Evolutionary conservation across 2,888 invertebrate species (phyloP).

Genomic region (Strigamia maritima): DNA sequence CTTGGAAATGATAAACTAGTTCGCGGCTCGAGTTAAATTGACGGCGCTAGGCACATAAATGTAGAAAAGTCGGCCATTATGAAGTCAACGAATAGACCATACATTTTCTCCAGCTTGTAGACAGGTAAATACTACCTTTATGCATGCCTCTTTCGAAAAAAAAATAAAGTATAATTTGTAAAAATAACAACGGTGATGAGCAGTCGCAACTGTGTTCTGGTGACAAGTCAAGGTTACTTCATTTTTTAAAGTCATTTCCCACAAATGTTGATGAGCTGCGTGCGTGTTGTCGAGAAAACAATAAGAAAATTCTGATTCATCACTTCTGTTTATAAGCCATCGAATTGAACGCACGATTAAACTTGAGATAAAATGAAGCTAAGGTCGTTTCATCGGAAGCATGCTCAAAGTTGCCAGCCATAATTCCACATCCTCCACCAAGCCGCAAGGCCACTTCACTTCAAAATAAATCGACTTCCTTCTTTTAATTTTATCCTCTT

Average conservation of each 20-base stretch:
- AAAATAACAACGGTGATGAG: slow-evolving; percentile 23
- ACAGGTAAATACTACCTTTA: slow-evolving; percentile 24
- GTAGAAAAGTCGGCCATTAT: slow-evolving; percentile 15
- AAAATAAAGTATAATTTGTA: neutral
- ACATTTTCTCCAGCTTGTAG: neutral
- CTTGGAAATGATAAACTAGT: slow-evolving; percentile 24
- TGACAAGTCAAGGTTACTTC: slow-evolving; percentile 12
- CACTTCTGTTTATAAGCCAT: slow-evolving; percentile 6
- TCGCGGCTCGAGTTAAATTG: slow-evolving; percentile 23
- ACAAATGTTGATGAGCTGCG: neutral
- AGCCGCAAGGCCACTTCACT: neutral
- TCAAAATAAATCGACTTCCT: neutral
- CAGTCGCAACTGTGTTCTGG: neutral
- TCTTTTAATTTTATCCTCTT: slow-evolving; percentile 15
- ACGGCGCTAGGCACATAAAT: slow-evolving; percentile 24
- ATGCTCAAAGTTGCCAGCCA: slow-evolving; percentile 6
- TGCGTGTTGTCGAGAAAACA: neutral
- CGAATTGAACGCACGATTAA: slow-evolving; percentile 39
- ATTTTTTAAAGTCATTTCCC: neutral
- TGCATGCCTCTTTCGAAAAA: slow-evolving; percentile 1
- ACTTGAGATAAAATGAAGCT: slow-evolving; percentile 22
- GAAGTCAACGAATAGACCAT: neutral
- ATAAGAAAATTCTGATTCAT: neutral
- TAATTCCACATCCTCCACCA: slow-evolving; percentile 18
- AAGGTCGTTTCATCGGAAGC: slow-evolving; percentile 12